A percentile compares a stretch with the other conserved stretches of the same genome.
Evolutionary conservation across 2,113 vertebrate species (phyloP).

Genomic region (Sander vitreus): DNA sequence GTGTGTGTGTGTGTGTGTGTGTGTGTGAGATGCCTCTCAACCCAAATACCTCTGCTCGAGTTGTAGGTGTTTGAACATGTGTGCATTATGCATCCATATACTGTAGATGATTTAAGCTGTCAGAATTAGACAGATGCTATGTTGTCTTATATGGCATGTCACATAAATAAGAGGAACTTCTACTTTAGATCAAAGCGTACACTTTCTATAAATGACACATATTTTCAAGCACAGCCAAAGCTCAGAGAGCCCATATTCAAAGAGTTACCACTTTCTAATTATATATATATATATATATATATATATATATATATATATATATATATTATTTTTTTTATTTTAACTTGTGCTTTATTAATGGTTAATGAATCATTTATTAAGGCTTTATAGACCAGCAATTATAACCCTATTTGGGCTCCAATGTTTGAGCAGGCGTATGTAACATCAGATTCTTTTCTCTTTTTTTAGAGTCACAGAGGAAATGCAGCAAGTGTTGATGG

Average conservation of each 20-base stretch:
- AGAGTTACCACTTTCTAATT: neutral
- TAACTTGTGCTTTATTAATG: neutral
- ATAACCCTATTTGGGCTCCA: neutral
- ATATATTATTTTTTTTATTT: neutral
- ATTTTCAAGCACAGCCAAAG: neutral
- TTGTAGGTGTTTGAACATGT: constrained; percentile 24
- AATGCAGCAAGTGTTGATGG: neutral
- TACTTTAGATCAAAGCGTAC: constrained; percentile 37
- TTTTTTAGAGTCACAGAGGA: neutral
- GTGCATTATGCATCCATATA: constrained; percentile 18
- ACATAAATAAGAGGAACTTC: constrained; percentile 1
- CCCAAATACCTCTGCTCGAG: neutral
- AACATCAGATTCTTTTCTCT: neutral
- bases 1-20: neutral
- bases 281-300: too few species aligned
- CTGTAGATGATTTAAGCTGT: constrained; percentile 30
- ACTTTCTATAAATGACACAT: constrained; percentile 12
- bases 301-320: too few species aligned
- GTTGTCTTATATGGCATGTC: constrained; percentile 1
- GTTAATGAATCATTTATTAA: constrained; percentile 19
- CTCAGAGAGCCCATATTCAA: neutral
- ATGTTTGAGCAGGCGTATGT: constrained; percentile 1
- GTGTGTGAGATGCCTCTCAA: neutral
- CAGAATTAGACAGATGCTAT: constrained; percentile 17
- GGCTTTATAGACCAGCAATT: constrained; percentile 7